A percentile compares a stretch with the other conserved stretches of the same genome.
phyloP scores from a whole-genome alignment of 2,888 invertebrate genomes.

The Deroplatys truncata region DNA sequence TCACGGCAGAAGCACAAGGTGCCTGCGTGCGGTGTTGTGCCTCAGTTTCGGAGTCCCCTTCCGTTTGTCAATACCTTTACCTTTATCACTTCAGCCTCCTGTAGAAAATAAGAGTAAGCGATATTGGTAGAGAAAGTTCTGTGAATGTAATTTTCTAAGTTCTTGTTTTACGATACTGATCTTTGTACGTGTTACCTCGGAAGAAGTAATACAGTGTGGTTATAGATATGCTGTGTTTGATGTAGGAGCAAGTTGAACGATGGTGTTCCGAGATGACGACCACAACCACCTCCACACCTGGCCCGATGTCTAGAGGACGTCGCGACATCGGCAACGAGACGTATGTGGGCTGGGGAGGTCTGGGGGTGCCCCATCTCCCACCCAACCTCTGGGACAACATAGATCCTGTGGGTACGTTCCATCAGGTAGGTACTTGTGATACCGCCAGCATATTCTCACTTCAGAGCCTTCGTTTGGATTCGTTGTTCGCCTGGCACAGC shows the following conservation, averaged over 20 bases:
- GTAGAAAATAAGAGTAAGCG: not conserved
- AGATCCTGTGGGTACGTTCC: constrained; percentile 26
- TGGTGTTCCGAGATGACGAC: constrained; percentile 12
- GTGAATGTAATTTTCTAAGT: too few species aligned
- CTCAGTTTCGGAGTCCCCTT: too few species aligned
- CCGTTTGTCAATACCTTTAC: too few species aligned
- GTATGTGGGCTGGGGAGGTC: constrained; percentile 1
- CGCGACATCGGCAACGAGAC: not conserved
- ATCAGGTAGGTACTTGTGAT: not conserved
- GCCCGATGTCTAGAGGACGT: not conserved
- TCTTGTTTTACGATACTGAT: too few species aligned
- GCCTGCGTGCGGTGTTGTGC: too few species aligned
- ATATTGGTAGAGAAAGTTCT: not conserved
- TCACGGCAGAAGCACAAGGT: too few species aligned
- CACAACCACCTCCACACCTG: not conserved
- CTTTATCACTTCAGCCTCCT: not conserved
- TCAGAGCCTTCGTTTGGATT: too few species aligned
- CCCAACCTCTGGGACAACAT: not conserved
- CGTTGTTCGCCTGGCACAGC: too few species aligned
- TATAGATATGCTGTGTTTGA: not conserved
- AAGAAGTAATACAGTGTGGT: too few species aligned
- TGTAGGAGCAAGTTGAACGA: not conserved
- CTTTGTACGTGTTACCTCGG: too few species aligned
- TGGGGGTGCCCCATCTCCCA: not conserved
- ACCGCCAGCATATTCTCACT: too few species aligned